These are phyloP conservation scores for Laterallus jamaicensis DNA, from an alignment of 2,113 vertebrate species.

Conservation along the genomic window DNA sequence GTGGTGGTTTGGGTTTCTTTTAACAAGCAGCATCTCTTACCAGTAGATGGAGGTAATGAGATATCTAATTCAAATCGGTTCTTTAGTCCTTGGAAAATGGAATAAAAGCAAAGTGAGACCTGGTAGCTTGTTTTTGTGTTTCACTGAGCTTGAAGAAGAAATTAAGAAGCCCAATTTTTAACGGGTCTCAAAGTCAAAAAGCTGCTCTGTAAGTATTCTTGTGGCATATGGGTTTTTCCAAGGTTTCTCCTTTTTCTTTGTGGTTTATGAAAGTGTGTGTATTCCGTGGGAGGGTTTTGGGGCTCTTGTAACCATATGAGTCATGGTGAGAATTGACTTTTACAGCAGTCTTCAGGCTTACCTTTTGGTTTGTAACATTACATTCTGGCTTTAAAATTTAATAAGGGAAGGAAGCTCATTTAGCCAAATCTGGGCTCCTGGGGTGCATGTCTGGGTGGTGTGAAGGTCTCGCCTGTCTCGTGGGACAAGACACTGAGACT, in stretches of 20 bases:
- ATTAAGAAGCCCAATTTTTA: neutral
- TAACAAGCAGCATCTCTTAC: neutral
- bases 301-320: neutral
- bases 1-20: neutral
- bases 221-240: neutral
- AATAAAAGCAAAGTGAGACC: neutral
- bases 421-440: neutral
- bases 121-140: neutral
- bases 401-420: neutral
- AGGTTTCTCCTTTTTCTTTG: neutral
- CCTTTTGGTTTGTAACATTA: neutral
- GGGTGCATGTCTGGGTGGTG: rapidly evolving
- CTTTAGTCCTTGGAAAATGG: neutral
- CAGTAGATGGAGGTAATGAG: conserved; percentile 76
- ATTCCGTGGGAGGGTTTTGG: neutral
- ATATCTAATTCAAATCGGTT: neutral
- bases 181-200: rapidly evolving
- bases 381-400: neutral
- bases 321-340: neutral
- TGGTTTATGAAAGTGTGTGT: neutral
- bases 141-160: neutral
- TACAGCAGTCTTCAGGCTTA: neutral
- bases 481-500: neutral
- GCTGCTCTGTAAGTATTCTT: neutral
- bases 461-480: rapidly evolving